A percentile compares a stretch with the other conserved stretches of the same genome.
Conservation (phyloP, 2,113 vertebrate species). For the Neopipo cinnamomea region DNA sequence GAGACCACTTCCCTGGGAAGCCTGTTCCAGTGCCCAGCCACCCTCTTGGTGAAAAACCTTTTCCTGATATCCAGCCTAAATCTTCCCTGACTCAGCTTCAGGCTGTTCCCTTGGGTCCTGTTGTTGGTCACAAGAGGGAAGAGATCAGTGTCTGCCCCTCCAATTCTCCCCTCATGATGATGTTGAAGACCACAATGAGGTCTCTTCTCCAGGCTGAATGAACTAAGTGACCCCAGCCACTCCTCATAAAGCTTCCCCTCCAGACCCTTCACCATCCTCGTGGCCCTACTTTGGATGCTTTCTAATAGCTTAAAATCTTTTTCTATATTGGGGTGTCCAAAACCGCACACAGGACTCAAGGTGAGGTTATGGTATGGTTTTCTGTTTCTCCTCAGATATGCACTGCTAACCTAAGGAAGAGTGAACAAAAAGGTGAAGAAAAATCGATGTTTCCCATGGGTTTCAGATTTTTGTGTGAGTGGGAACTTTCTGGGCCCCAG, state of each 20-base stretch:
- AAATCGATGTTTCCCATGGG: neutral
- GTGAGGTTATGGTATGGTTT: neutral
- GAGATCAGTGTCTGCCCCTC: neutral
- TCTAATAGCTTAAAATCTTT: neutral
- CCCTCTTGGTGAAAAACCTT: neutral
- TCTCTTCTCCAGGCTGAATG: neutral
- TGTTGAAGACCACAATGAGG: neutral
- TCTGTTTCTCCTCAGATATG: neutral
- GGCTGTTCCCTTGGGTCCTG: neutral
- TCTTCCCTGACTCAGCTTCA: neutral
- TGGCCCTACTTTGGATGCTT: neutral
- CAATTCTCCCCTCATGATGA: neutral
- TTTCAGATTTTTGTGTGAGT: neutral
- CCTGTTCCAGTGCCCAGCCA: neutral
- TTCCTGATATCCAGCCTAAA: neutral
- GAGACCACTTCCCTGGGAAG: neutral
- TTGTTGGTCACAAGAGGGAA: neutral
- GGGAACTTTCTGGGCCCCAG: neutral
- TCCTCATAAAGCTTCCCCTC: neutral
- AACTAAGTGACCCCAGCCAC: neutral
- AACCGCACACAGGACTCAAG: neutral
- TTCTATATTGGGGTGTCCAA: neutral
- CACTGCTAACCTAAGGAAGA: neutral
- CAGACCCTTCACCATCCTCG: neutral
- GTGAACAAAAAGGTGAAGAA: neutral